These are phyloP conservation scores for Unio delphinus DNA, from an alignment of 2,888 invertebrate genomes.

Conservation along the genomic window DNA sequence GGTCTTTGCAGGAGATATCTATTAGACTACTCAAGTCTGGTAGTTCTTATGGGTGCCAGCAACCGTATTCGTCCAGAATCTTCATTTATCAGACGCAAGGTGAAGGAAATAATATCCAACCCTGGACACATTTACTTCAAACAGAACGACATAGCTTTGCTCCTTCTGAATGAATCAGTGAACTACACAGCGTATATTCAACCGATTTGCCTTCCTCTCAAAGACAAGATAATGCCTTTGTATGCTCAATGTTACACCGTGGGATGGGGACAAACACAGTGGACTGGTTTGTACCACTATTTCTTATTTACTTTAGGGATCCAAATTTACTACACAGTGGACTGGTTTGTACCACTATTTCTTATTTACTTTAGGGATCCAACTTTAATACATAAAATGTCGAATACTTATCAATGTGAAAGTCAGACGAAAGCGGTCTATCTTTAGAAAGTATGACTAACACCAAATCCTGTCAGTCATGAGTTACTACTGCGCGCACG, in stretches of 20 bases:
- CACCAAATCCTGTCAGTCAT: too few relatives aligned
- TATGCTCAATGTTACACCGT: slow-evolving; percentile 46
- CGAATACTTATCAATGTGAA: too few relatives aligned
- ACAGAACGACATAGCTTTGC: slow-evolving; percentile 51
- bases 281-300: slow-evolving; percentile 22
- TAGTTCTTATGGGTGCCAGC: slow-evolving; percentile 46
- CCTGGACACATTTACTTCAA: slow-evolving; percentile 23
- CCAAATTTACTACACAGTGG: slow-evolving; percentile 18
- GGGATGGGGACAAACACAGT: slow-evolving; percentile 54
- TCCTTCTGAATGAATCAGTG: slow-evolving; percentile 47
- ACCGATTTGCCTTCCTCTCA: slow-evolving; percentile 57
- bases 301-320: not conserved
- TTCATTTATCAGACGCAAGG: slow-evolving; percentile 21
- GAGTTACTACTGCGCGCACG: too few relatives aligned
- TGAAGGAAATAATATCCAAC: slow-evolving; percentile 31
- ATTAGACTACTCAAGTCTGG: slow-evolving; percentile 21
- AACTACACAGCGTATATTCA: slow-evolving; percentile 50
- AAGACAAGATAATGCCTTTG: slow-evolving; percentile 33
- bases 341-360: slow-evolving; percentile 20
- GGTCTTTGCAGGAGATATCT: slow-evolving; percentile 24
- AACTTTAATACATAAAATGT: not conserved
- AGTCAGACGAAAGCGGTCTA: too few relatives aligned
- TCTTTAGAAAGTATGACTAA: too few relatives aligned
- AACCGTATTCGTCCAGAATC: slow-evolving; percentile 25
- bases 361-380: not conserved